Percentiles rank a stretch among this genome's conserved stretches.
Conservation (phyloP, 2,888 invertebrate genomes). For the Epinotia nisella region DNA sequence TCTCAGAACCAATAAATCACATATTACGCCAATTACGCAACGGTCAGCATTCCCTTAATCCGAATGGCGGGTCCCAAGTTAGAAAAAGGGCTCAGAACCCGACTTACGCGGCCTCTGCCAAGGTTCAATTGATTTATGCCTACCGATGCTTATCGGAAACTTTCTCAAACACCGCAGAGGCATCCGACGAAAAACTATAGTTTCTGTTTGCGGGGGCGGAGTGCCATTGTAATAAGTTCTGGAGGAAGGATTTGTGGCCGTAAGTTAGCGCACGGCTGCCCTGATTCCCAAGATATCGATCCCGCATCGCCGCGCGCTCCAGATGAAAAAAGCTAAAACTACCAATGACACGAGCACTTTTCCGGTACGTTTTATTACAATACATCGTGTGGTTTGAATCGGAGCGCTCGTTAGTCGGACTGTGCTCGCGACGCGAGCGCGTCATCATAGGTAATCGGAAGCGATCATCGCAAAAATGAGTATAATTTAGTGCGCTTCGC, state of each 20-base stretch:
- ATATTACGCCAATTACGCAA: conserved; percentile 81
- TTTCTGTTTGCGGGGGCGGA: conserved; percentile 61
- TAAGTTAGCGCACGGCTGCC: conserved; percentile 72
- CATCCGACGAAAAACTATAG: conserved; percentile 63
- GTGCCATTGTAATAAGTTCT: conserved; percentile 75
- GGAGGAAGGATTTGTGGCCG: conserved; percentile 70
- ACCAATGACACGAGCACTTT: conserved; percentile 34
- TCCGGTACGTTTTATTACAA: conserved; percentile 32
- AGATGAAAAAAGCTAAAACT: conserved; percentile 60
- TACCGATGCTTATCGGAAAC: conserved; percentile 74
- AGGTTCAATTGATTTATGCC: conserved; percentile 81
- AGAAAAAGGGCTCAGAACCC: conserved; percentile 77
- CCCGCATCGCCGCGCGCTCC: conserved; percentile 59
- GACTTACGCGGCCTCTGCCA: conserved; percentile 66
- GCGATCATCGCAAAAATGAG: conserved; percentile 79
- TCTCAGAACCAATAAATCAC: conserved; percentile 70
- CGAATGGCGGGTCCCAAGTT: conserved; percentile 66
- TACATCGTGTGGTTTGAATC: conserved; percentile 4
- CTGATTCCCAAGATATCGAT: conserved; percentile 78
- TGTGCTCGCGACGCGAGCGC: conserved; percentile 62
- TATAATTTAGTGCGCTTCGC: conserved; percentile 74
- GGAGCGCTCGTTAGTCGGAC: conserved; percentile 49
- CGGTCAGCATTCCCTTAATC: conserved; percentile 76
- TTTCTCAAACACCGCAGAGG: conserved; percentile 53
- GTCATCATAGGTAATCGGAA: conserved; percentile 79